A percentile compares a stretch with the other conserved stretches of the same genome.
phyloP scores from a whole-genome alignment of 2,888 invertebrate species.

The Standfussiana lucernea region DNA sequence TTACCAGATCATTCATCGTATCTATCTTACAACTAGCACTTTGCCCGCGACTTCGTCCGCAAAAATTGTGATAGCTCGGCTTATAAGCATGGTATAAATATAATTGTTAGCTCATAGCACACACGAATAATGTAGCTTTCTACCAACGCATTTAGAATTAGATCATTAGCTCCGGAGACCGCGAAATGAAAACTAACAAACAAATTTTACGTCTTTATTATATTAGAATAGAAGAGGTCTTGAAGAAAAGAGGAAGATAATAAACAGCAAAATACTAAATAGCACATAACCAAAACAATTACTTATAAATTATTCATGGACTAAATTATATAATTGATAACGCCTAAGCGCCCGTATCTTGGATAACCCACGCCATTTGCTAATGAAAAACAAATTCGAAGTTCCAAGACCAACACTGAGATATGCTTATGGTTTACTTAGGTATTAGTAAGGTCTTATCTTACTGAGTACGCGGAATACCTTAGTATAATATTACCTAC shows the following conservation, averaged over 20 bases:
- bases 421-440: slow-evolving; percentile 27
- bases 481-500: neutral
- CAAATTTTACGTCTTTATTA: too few relatives aligned
- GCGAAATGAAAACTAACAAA: too few relatives aligned
- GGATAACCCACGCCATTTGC: slow-evolving; percentile 24
- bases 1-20: neutral
- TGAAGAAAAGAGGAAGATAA: neutral
- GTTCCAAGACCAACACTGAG: slow-evolving; percentile 37
- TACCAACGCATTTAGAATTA: too few relatives aligned
- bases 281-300: neutral
- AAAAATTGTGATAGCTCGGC: too few relatives aligned
- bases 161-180: too few relatives aligned
- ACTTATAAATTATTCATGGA: slow-evolving; percentile 8
- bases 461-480: neutral
- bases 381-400: slow-evolving; percentile 56
- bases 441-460: slow-evolving; percentile 12
- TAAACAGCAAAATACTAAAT: neutral
- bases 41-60: too few relatives aligned
- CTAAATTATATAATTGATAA: slow-evolving; percentile 40
- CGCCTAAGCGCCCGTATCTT: slow-evolving; percentile 9
- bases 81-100: too few relatives aligned
- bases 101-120: too few relatives aligned
- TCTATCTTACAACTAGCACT: neutral
- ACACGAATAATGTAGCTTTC: too few relatives aligned
- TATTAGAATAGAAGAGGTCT: too few relatives aligned